Percentiles rank a stretch among this genome's conserved stretches.
Evolutionary conservation across 2,797 vertebrate species (phyloP).

Genomic region (Platalea minor): DNA sequence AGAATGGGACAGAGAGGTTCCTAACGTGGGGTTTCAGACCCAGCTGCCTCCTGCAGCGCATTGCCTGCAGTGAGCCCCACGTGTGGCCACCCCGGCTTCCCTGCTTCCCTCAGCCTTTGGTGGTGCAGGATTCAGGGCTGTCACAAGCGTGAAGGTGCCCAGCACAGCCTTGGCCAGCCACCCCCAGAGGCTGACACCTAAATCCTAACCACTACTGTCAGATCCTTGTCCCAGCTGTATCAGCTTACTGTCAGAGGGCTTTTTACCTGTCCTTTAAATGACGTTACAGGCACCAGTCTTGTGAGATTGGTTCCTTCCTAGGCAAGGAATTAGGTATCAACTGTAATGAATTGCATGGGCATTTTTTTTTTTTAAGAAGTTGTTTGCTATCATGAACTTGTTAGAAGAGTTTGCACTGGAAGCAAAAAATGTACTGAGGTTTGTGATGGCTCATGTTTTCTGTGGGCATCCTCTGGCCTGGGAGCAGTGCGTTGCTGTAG

Average conservation of each 20-base stretch:
- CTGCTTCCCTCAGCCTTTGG: background rate
- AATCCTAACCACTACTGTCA: background rate
- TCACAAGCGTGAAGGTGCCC: background rate
- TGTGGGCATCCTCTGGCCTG: background rate
- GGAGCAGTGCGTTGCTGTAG: background rate
- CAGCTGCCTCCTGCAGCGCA: background rate
- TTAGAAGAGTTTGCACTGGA: background rate
- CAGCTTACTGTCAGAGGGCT: background rate
- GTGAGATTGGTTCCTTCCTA: background rate
- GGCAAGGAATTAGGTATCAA: background rate
- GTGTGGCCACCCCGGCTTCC: accelerated
- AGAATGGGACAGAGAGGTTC: background rate
- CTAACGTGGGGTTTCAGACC: accelerated
- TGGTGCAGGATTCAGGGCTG: background rate
- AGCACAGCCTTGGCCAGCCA: background rate
- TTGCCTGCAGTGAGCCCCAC: background rate
- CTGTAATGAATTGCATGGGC: background rate
- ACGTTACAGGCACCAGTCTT: background rate
- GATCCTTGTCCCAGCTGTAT: background rate
- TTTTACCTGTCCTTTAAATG: background rate
- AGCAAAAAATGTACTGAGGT: background rate
- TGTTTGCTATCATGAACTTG: background rate
- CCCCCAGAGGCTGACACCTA: background rate
- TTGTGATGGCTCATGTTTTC: background rate
- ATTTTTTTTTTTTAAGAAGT: background rate